Evolutionary conservation across 2,797 vertebrate species (phyloP).

Genomic region (Eutrigla gurnardus): DNA sequence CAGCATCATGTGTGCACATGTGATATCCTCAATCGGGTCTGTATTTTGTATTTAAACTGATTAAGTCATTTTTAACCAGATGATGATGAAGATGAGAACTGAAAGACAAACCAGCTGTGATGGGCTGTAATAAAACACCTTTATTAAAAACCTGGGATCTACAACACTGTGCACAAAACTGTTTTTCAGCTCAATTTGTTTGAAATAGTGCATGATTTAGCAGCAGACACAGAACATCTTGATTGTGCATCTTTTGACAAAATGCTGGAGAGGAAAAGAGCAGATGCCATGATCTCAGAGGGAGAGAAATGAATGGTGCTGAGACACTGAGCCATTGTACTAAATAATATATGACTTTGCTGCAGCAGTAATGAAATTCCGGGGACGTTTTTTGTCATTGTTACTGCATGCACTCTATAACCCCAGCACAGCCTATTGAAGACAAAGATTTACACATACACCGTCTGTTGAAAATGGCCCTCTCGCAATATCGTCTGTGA

Average conservation of each 20-base stretch:
- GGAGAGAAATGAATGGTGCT: constrained; percentile 70
- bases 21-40: background rate
- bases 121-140: constrained; percentile 12
- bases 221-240: background rate
- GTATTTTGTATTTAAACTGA: constrained; percentile 7
- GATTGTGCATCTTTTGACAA: constrained; percentile 33
- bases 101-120: constrained; percentile 11
- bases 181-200: constrained; percentile 8
- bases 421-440: constrained; percentile 38
- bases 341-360: constrained; percentile 83
- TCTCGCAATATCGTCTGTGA: constrained; percentile 59
- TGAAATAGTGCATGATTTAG: constrained; percentile 8
- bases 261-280: constrained; percentile 55
- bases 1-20: background rate
- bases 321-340: constrained; percentile 72
- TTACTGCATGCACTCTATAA: constrained; percentile 56
- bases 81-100: background rate
- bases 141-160: background rate
- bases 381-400: constrained; percentile 69
- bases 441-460: constrained; percentile 62
- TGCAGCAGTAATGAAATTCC: constrained; percentile 81
- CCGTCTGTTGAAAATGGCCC: constrained; percentile 51
- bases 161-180: constrained; percentile 6
- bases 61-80: constrained; percentile 4
- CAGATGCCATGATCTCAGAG: constrained; percentile 67